A percentile compares a stretch with the other conserved stretches of the same genome.
Conservation (phyloP, 2,888 invertebrate species). For the Heliconius hortense region DNA sequence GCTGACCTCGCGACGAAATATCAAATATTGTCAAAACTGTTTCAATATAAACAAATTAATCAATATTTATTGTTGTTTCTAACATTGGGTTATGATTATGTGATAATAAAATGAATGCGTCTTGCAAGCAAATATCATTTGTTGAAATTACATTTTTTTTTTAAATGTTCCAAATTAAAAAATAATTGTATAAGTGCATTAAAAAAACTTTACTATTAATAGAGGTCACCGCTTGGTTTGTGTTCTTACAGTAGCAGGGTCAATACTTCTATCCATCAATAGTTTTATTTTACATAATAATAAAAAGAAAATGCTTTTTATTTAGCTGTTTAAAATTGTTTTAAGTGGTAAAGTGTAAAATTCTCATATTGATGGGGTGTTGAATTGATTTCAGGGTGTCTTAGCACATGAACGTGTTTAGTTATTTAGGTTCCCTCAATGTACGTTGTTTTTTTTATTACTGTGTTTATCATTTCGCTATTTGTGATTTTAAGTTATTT, state of each 20-base stretch:
- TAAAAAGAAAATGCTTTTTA: not conserved
- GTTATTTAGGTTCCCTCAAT: slow-evolving; percentile 41
- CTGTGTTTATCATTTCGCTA: slow-evolving; percentile 25
- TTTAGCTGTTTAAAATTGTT: not conserved
- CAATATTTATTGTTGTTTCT: slow-evolving; percentile 14
- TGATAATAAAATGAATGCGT: not conserved
- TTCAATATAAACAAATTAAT: slow-evolving; percentile 2
- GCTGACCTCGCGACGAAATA: slow-evolving; percentile 51
- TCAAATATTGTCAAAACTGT: not conserved
- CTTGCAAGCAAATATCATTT: not conserved
- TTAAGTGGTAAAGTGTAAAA: slow-evolving; percentile 42
- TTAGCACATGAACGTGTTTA: slow-evolving; percentile 65
- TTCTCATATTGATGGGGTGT: slow-evolving; percentile 68
- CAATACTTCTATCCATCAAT: slow-evolving; percentile 76
- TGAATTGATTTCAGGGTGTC: slow-evolving; percentile 72
- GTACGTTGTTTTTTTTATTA: slow-evolving; percentile 17
- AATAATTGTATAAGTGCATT: not conserved
- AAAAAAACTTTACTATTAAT: no score
- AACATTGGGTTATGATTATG: not conserved
- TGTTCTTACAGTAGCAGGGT: slow-evolving; percentile 72
- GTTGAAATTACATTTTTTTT: not conserved
- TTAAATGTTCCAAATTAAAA: not conserved
- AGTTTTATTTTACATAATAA: slow-evolving; percentile 44
- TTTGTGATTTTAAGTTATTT: not conserved
- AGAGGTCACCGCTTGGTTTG: slow-evolving; percentile 70